phyloP scores from a whole-genome alignment of 2,888 invertebrate species.

The Ligdia adustata region DNA sequence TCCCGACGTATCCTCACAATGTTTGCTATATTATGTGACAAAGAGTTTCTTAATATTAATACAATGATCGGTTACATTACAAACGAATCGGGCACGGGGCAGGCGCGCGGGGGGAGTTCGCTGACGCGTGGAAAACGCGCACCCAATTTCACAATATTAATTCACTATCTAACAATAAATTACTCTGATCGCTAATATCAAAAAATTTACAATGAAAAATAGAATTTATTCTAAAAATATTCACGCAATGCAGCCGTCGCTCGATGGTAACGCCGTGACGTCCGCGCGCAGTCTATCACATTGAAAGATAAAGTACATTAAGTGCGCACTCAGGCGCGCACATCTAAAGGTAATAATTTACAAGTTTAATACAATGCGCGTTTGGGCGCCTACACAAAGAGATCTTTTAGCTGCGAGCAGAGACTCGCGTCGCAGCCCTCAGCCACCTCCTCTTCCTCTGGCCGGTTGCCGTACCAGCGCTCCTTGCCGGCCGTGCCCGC shows the following conservation, averaged over 20 bases:
- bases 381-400: constrained; percentile 89
- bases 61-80: constrained; percentile 73
- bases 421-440: constrained; percentile 92
- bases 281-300: constrained; percentile 78
- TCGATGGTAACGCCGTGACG: constrained; percentile 75
- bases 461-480: constrained; percentile 86
- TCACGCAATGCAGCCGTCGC: constrained; percentile 68
- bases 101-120: constrained; percentile 62
- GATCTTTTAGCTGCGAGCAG: constrained; percentile 93
- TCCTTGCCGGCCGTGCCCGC: constrained; percentile 54
- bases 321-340: constrained; percentile 56
- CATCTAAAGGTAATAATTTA: constrained; percentile 71
- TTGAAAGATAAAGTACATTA: constrained; percentile 79
- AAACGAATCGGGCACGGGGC: constrained; percentile 70
- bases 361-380: constrained; percentile 60
- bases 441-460: constrained; percentile 88
- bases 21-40: constrained; percentile 68
- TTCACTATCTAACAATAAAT: constrained; percentile 80
- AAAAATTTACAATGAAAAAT: constrained; percentile 83
- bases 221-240: constrained; percentile 83
- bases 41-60: constrained; percentile 72
- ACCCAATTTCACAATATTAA: constrained; percentile 72
- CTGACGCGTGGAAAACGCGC: constrained; percentile 71
- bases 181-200: constrained; percentile 78
- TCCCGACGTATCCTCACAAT: constrained; percentile 71